phyloP scores from a whole-genome alignment of 2,113 vertebrate species.

The Thamnophis sirtalis region DNA sequence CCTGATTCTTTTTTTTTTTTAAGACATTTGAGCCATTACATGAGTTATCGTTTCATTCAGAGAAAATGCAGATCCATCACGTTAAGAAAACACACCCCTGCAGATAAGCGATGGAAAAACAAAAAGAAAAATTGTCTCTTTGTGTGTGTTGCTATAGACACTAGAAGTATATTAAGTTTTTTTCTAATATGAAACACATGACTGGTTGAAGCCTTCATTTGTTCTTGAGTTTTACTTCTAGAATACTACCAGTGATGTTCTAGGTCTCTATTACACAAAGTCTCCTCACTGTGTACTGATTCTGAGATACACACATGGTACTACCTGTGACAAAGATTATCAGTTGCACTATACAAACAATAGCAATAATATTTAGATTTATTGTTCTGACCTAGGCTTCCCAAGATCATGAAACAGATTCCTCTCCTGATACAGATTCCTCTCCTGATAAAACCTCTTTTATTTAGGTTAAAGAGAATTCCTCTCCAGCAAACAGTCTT shows the following conservation, averaged over 20 bases:
- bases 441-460: too few relatives aligned
- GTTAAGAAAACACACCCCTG: not conserved
- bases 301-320: not conserved
- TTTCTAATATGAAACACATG: conserved; percentile 41
- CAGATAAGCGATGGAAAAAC: conserved; percentile 29
- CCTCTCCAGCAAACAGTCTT: too few relatives aligned
- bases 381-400: too few relatives aligned
- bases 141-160: not conserved
- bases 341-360: not conserved
- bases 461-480: too few relatives aligned
- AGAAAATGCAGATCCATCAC: conserved; percentile 2
- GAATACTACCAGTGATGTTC: conserved; percentile 1
- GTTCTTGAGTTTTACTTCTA: conserved; percentile 29
- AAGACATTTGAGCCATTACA: conserved; percentile 34
- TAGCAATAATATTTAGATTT: not conserved
- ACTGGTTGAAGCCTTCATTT: conserved; percentile 28
- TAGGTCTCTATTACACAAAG: not conserved
- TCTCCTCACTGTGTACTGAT: not conserved
- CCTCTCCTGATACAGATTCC: too few relatives aligned
- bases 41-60: conserved; percentile 29
- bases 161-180: not conserved
- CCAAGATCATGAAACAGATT: too few relatives aligned
- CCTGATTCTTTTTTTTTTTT: conserved; percentile 20
- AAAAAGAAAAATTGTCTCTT: conserved; percentile 9
- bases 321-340: not conserved